These are phyloP conservation scores for Hephaestus fuliginosus DNA, from an alignment of 2,797 vertebrate species.

Conservation along the genomic window DNA sequence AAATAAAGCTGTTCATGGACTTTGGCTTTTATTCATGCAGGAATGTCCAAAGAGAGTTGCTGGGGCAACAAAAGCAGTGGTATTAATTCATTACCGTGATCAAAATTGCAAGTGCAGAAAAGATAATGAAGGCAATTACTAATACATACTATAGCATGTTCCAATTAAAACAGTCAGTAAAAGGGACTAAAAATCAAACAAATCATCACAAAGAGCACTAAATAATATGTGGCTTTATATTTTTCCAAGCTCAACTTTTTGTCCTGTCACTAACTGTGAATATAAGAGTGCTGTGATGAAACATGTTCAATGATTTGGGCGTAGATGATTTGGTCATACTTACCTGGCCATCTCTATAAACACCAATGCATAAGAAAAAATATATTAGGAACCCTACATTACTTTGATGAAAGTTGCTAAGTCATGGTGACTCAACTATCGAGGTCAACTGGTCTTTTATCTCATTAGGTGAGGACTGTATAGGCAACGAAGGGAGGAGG, in stretches of 20 bases:
- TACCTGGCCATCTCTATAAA: too few species aligned
- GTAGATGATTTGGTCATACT: neutral
- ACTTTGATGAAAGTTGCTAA: neutral
- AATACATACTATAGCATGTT: neutral
- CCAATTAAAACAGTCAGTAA: too few species aligned
- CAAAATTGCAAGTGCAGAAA: too few species aligned
- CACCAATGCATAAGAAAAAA: neutral
- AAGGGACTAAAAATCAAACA: too few species aligned
- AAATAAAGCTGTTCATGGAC: neutral
- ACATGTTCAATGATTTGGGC: neutral
- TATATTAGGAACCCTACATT: neutral
- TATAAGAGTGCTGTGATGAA: neutral
- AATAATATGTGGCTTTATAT: too few species aligned
- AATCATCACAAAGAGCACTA: too few species aligned
- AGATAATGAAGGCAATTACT: neutral
- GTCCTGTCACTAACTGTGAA: too few species aligned
- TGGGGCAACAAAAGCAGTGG: neutral
- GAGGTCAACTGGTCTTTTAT: neutral
- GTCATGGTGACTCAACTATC: slow-evolving; percentile 4
- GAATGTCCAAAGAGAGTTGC: neutral
- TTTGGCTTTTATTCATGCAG: neutral
- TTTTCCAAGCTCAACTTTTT: too few species aligned
- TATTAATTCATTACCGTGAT: neutral
- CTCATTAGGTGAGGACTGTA: neutral
- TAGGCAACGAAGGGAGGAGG: neutral